Base-by-base conservation (phyloP, 2,797 vertebrate genomes). In the Pitangus sulphuratus region DNA sequence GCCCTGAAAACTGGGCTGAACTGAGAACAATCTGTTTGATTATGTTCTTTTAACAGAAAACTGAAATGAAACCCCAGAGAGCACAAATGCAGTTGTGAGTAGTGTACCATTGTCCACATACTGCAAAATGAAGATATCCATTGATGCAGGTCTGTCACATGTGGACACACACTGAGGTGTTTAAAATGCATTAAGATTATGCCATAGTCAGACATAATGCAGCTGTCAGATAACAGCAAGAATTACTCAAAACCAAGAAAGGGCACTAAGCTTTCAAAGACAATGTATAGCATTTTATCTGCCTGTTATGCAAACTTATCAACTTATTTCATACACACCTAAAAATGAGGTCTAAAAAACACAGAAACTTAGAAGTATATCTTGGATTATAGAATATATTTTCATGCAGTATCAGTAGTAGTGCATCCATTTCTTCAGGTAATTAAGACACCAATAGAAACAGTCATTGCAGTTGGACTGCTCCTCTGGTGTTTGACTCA, bases 151-250 rank as follows among this genome's bases (percentile, higher is more conserved):
- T 50, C 50, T 57, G 54, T 95, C 77, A 91, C 72, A 90, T 81
- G 64, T 47, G 35, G 58, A 90, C 60, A 48, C 58, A 48, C 42
- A 87, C 54, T 64, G 40, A 42, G 64, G 70, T 91, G 33, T 81
- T 77, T 86, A 88, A 78, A 94, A 85, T 48, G 15, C 89, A 77
- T 91, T 93, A 89, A 87, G 62, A 86, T 87, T 79, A 88, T 66
- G 19, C 54, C 84, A 89, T 10, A 76, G 45, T 45, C 30, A 93
- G 30, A 69, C 42, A 66, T 54, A 88, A 86, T 14, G 18, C 62
- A 89, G 69, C 54, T 93, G 80, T 83, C 61, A 89, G 87, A 77
- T 78, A 83, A 90, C 62, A 90, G 40, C 54, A 85, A 93, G 40
- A 68, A 69, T 82, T 85, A 65, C 25, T 68, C 56, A 83, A 80